Base-by-base conservation (phyloP, 2,797 vertebrate genomes). In the Myripristis jacobus region DNA sequence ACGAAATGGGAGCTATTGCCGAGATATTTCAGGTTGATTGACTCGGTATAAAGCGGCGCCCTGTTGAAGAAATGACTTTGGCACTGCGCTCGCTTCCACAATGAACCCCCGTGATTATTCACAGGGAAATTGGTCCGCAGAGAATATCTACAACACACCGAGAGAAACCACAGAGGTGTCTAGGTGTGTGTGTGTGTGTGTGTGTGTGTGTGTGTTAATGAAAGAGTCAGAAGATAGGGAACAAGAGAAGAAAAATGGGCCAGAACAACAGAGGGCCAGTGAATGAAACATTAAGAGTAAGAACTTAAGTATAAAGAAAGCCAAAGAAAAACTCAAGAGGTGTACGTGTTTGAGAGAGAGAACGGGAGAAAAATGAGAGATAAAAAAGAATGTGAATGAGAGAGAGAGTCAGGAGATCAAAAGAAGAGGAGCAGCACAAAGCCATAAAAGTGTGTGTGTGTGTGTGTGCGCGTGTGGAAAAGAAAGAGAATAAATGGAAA, bases 1-100 rank as follows among this genome's bases (percentile, higher is more conserved):
- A 83, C 70, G 69, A 71, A 87, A 84, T 70, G 72, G 80, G 72
- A 83, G 79, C 74, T 70, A 68, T 71, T 58, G 84, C 78, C 62
- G 72, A 88, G 86, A 87, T 86, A 89, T 85, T 86, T 89, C 85
- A 86, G 89, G 80, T 84, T 88, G 86, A 90, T 88, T 81, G 89
- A 90, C 78, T 86, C 78, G 0, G 76, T 75, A 87, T 86, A 89
- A 90, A 85, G 80, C 87, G 41, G 71, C 67, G 65, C 85, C 81
- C 80, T 75, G 82, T 70, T 67, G 84, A 78, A 83, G 88, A 88
- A 90, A 91, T 85, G 77, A 90, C 89, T 89, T 88, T 84, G 88
- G 90, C 89, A 77, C 53, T 8, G 27, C 0, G 13, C 67, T 86
- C 52, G 58, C 79, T 70, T 80, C 87, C 57, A 86, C 85, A 89